Evolutionary conservation across 2,797 vertebrate species (phyloP).

Genomic region (Onychomys arenicola): DNA sequence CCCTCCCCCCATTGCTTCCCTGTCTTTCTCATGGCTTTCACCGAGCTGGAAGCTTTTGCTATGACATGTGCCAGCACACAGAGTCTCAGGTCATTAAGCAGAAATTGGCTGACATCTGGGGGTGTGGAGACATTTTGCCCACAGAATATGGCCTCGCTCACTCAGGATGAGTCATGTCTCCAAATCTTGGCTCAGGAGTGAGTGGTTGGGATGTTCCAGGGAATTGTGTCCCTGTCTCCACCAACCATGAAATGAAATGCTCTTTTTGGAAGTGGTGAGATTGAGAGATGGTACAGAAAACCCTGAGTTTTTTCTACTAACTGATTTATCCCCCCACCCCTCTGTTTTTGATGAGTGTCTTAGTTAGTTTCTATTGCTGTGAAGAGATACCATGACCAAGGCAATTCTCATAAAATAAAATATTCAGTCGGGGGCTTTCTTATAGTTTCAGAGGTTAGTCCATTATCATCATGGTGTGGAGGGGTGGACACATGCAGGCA

Average conservation of each 20-base stretch:
- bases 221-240: conserved; percentile 66
- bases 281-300: neutral
- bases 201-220: conserved; percentile 74
- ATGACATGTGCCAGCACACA: conserved; percentile 69
- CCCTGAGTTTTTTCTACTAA: neutral
- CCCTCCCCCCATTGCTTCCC: rapidly evolving
- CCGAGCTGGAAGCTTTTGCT: conserved; percentile 56
- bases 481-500: neutral
- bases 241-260: conserved; percentile 49
- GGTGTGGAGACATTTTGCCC: conserved; percentile 80
- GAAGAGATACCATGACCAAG: neutral
- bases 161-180: conserved; percentile 73
- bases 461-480: no score
- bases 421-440: neutral
- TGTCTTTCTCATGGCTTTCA: neutral
- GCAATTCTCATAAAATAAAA: neutral
- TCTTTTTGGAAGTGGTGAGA: conserved; percentile 57
- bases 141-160: conserved; percentile 68
- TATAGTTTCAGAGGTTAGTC: neutral
- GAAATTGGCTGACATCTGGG: conserved; percentile 79
- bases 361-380: neutral
- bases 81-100: conserved; percentile 78
- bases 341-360: neutral
- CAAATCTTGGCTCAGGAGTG: conserved; percentile 65
- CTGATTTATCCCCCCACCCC: no score